Evolutionary conservation across 2,113 vertebrate genomes (phyloP).

Genomic region (Nibea coibor): DNA sequence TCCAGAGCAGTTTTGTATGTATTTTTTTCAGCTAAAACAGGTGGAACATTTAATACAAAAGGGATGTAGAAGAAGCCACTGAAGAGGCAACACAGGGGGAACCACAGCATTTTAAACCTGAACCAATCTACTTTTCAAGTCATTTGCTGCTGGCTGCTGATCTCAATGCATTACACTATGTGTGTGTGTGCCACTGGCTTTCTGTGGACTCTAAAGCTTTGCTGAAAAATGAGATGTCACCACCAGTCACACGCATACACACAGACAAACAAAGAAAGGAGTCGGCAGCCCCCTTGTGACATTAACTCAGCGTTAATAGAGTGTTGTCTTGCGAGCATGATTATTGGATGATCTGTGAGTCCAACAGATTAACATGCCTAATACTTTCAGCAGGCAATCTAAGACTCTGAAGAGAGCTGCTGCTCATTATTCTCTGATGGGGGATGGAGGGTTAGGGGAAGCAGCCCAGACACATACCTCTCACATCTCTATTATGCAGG

Average conservation of each 20-base stretch:
- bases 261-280: constrained; percentile 30
- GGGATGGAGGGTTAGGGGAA: not conserved
- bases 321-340: constrained; percentile 78
- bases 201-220: constrained; percentile 79
- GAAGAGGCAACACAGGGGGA: not conserved
- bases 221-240: constrained; percentile 76
- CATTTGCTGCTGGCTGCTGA: constrained; percentile 22
- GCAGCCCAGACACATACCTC: not conserved
- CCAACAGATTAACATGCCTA: constrained; percentile 86
- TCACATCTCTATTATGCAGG: constrained; percentile 73
- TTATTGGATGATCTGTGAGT: constrained; percentile 85
- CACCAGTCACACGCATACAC: constrained; percentile 5
- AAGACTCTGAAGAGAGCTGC: constrained; percentile 73
- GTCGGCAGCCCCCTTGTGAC: constrained; percentile 59
- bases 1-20: not conserved
- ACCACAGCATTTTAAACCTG: constrained; percentile 3
- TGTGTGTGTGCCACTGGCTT: constrained; percentile 29
- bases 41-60: constrained; percentile 3
- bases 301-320: constrained; percentile 80
- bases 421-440: constrained; percentile 73
- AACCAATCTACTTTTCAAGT: constrained; percentile 30
- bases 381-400: constrained; percentile 83
- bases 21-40: not conserved
- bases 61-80: not conserved
- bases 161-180: not conserved